A percentile compares a stretch with the other conserved stretches of the same genome.
Evolutionary conservation across 2,888 invertebrate species (phyloP).

Genomic region (Eurois occulta): DNA sequence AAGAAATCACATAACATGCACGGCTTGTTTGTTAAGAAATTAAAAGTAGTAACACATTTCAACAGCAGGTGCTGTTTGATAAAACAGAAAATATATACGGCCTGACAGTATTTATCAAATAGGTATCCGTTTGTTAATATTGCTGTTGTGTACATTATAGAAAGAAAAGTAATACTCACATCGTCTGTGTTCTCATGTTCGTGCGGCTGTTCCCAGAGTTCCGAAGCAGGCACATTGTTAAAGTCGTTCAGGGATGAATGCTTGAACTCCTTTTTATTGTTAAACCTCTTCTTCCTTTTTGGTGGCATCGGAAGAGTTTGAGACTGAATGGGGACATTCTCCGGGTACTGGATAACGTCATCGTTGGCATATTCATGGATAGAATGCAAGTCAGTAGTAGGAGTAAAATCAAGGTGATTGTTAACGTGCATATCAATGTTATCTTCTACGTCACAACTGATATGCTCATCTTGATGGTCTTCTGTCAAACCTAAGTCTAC

Average conservation of each 20-base stretch:
- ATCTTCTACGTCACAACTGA: constrained; percentile 67
- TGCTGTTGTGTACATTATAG: background rate
- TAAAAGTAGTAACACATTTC: background rate
- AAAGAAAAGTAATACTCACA: constrained; percentile 77
- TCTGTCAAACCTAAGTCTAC: constrained; percentile 87
- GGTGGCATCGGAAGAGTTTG: constrained; percentile 88
- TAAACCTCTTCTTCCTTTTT: constrained; percentile 82
- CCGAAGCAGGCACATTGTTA: constrained; percentile 73
- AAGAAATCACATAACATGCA: background rate
- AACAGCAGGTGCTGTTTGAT: background rate
- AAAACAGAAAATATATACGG: background rate
- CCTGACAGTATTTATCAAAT: background rate
- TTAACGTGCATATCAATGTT: constrained; percentile 73
- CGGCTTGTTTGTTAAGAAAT: too few relatives aligned
- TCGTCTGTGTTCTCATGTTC: constrained; percentile 80
- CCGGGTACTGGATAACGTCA: constrained; percentile 89
- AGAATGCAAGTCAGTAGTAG: constrained; percentile 81
- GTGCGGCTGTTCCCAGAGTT: constrained; percentile 78
- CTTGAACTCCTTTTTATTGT: constrained; percentile 74
- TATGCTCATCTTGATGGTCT: constrained; percentile 84
- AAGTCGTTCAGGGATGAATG: constrained; percentile 85
- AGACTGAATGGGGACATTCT: constrained; percentile 84
- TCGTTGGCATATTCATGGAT: constrained; percentile 88
- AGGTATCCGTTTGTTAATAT: background rate
- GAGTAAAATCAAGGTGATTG: constrained; percentile 82